Percentiles rank a stretch among this genome's conserved stretches.
These are phyloP conservation scores for Pterocles orientalis DNA, from an alignment of 2,113 vertebrate species.

Conservation along the genomic window DNA sequence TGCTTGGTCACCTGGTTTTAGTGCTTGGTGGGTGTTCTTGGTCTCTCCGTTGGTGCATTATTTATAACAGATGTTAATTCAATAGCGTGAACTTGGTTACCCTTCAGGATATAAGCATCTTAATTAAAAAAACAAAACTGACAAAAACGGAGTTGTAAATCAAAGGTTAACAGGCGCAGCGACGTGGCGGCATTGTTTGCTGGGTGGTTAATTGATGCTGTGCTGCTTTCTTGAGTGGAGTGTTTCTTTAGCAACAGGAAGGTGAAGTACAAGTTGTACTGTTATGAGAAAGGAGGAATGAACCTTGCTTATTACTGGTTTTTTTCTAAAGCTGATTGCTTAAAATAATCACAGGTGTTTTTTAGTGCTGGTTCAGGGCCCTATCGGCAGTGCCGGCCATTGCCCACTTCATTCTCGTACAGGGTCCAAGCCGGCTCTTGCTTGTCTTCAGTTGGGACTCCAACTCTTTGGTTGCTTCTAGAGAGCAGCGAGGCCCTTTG, in stretches of 20 bases:
- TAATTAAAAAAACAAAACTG: conserved; percentile 19
- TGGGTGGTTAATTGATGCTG: not conserved
- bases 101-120: conserved; percentile 4
- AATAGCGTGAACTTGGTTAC: conserved; percentile 19
- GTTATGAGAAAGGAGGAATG: not conserved
- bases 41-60: not conserved
- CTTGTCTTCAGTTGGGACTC: not conserved
- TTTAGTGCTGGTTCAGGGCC: not conserved
- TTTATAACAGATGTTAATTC: conserved; percentile 50
- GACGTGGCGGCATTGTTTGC: conserved; percentile 20
- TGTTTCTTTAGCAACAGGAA: conserved; percentile 19
- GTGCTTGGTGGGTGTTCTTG: not conserved
- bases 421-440: rapidly evolving
- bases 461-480: not conserved
- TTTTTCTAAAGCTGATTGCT: not conserved
- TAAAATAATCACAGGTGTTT: not conserved
- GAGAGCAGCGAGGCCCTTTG: not conserved
- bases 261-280: conserved; percentile 12
- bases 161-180: conserved; percentile 34
- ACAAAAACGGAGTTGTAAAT: not conserved
- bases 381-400: not conserved
- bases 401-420: rapidly evolving
- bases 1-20: not conserved
- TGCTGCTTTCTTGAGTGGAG: not conserved
- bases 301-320: not conserved